Percentiles rank a stretch among this genome's conserved stretches.
Evolutionary conservation across 1,140 invertebrate genomes (phyloP).

Genomic region (Procambarus virginalis): DNA sequence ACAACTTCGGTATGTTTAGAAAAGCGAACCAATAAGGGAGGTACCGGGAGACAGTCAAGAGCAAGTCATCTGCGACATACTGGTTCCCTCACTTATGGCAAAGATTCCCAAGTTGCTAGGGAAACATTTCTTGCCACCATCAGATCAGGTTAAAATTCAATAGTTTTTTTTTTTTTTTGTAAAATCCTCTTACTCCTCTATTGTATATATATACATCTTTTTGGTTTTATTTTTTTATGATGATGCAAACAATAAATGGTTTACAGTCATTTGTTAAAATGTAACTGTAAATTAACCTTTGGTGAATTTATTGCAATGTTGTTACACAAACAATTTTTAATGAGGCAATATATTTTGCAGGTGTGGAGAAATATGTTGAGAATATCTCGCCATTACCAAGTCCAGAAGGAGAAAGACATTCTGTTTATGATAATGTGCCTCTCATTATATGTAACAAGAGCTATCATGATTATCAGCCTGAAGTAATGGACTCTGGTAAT

Average conservation of each 20-base stretch:
- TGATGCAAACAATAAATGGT: no score
- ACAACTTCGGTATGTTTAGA: neutral
- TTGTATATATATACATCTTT: no score
- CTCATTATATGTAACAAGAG: constrained; percentile 70
- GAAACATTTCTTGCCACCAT: constrained; percentile 74
- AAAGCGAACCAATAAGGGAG: constrained; percentile 9
- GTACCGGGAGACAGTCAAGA: constrained; percentile 14
- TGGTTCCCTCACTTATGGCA: constrained; percentile 83
- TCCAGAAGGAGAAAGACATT: constrained; percentile 66
- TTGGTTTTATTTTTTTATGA: no score
- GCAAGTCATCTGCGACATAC: constrained; percentile 68
- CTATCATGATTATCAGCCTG: constrained; percentile 69
- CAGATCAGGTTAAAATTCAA: constrained; percentile 69
- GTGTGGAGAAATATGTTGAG: constrained; percentile 28
- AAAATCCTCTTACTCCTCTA: no score
- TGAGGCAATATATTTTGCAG: neutral
- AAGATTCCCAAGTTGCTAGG: constrained; percentile 79
- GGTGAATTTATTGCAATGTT: no score
- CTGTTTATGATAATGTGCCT: constrained; percentile 71
- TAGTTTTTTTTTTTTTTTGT: no score
- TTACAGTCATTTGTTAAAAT: no score
- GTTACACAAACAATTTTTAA: neutral
- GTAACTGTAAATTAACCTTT: no score
- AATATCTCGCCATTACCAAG: constrained; percentile 44
- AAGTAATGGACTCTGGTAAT: constrained; percentile 61